phyloP scores from a whole-genome alignment of 2,797 vertebrate species.

The Coendou prehensilis region DNA sequence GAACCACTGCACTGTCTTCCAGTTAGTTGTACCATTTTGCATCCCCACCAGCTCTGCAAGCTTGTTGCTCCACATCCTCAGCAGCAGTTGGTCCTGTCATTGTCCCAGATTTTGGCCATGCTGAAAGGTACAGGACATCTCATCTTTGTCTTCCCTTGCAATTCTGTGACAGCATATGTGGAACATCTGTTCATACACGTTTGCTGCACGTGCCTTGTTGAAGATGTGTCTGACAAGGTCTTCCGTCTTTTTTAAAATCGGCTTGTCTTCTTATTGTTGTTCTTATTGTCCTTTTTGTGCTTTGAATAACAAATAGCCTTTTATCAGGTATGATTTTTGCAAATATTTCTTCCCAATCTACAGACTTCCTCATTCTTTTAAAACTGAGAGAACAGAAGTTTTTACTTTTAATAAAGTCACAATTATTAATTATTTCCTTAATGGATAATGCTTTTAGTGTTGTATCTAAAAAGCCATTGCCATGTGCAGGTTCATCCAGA shows the following conservation, averaged over 20 bases:
- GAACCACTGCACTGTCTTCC: background rate
- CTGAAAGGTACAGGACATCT: accelerated
- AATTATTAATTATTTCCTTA: background rate
- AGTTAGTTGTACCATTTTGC: too few species aligned
- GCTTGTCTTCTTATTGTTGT: background rate
- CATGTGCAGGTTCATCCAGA: background rate
- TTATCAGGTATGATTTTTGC: background rate
- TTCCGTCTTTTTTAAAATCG: too few species aligned
- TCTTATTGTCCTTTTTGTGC: background rate
- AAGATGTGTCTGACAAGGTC: background rate
- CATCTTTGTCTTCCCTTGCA: background rate
- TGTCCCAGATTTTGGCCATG: background rate
- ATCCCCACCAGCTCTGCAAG: background rate
- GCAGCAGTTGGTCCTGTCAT: too few species aligned
- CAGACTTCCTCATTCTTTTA: background rate
- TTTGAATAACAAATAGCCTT: background rate
- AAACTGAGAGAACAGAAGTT: background rate
- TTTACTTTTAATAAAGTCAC: background rate
- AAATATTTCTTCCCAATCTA: background rate
- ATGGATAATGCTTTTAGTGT: background rate
- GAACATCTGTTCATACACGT: too few species aligned
- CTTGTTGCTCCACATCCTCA: background rate
- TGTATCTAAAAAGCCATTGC: background rate
- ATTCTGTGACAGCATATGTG: background rate
- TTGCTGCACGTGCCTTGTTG: accelerated